Conservation (phyloP, 2,888 invertebrate species). For the Trachelus stipa region DNA sequence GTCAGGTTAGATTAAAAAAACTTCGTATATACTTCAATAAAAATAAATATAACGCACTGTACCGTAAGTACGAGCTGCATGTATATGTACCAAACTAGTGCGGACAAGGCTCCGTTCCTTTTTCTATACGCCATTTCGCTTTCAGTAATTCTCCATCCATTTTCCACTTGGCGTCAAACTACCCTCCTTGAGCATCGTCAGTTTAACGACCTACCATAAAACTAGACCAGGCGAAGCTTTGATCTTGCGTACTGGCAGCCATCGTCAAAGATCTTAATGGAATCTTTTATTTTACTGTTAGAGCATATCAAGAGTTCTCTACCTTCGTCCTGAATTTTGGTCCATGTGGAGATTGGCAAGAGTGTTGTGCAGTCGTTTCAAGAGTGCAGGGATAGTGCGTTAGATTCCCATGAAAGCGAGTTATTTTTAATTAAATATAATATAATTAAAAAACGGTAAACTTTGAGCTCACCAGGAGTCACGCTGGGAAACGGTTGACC, state of each 20-base stretch:
- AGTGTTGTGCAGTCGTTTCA: not conserved
- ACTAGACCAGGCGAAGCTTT: not conserved
- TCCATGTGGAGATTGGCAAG: not conserved
- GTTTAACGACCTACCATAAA: not conserved
- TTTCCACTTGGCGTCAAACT: not conserved
- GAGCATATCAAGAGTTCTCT: not conserved
- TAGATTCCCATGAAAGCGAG: not conserved
- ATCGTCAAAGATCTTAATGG: not conserved
- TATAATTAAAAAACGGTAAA: not conserved
- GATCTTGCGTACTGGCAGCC: not conserved
- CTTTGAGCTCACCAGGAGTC: constrained; percentile 72
- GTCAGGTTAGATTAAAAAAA: not conserved
- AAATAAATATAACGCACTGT: not conserved
- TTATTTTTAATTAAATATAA: not conserved
- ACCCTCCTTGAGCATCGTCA: not conserved
- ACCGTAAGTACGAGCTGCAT: not conserved
- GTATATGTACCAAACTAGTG: not conserved
- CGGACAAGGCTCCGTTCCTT: constrained; percentile 15
- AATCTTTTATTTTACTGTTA: not conserved
- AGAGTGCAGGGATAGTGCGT: not conserved
- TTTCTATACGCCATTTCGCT: not conserved
- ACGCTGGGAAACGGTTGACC: constrained; percentile 75
- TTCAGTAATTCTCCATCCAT: not conserved
- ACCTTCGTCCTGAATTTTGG: not conserved
- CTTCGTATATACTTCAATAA: not conserved